Evolutionary conservation across 2,888 invertebrate species (phyloP).

Genomic region (Beris chalybata): DNA sequence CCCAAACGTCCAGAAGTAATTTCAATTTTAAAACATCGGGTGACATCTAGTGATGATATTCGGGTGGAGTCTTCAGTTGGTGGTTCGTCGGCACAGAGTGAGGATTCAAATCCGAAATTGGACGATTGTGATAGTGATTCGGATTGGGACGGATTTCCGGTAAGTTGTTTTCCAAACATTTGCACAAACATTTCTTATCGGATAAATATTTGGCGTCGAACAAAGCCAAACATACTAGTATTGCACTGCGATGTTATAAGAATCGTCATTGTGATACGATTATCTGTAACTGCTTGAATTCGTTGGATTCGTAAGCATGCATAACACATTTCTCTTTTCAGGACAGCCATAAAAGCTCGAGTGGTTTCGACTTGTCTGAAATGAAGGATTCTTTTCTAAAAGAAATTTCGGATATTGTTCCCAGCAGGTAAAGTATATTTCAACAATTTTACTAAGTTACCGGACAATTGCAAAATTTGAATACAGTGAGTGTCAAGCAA

Average conservation of each 20-base stretch:
- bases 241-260: too few relatives aligned
- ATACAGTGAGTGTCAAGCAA: too few relatives aligned
- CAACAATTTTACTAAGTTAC: too few relatives aligned
- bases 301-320: neutral
- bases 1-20: conserved; percentile 48
- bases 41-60: conserved; percentile 55
- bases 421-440: conserved; percentile 43
- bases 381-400: conserved; percentile 72
- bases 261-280: too few relatives aligned
- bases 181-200: neutral
- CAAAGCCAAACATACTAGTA: too few relatives aligned
- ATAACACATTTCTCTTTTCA: conserved; percentile 49
- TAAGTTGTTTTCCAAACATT: conserved; percentile 4
- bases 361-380: conserved; percentile 69
- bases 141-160: conserved; percentile 67
- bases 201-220: neutral
- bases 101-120: conserved; percentile 44
- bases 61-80: conserved; percentile 48
- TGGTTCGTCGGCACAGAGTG: conserved; percentile 51
- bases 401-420: conserved; percentile 64
- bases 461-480: too few relatives aligned
- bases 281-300: neutral
- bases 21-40: conserved; percentile 63
- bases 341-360: conserved; percentile 68
- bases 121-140: conserved; percentile 72